These are phyloP conservation scores for Leptopilina drosophilae DNA, from an alignment of 2,888 invertebrate genomes.

Conservation along the genomic window DNA sequence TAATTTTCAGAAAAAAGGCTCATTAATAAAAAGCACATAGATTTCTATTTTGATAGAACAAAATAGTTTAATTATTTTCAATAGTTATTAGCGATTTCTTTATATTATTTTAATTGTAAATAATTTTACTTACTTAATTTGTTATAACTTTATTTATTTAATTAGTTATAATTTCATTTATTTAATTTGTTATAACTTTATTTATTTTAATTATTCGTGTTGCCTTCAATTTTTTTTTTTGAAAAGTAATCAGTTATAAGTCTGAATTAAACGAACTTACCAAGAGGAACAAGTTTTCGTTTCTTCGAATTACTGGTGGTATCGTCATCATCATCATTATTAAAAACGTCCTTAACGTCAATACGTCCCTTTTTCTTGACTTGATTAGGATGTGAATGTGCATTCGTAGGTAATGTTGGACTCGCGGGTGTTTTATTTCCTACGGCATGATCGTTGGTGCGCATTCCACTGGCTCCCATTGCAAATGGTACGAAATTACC, in stretches of 20 bases:
- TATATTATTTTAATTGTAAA: too few relatives aligned
- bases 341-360: conserved; percentile 90
- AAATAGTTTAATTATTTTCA: too few relatives aligned
- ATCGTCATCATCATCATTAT: conserved; percentile 88
- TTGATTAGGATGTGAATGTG: conserved; percentile 64
- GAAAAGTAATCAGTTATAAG: too few relatives aligned
- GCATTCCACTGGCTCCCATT: conserved; percentile 71
- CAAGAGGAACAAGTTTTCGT: conserved; percentile 88
- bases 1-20: conserved; percentile 59
- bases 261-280: conserved; percentile 72
- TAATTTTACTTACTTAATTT: too few relatives aligned
- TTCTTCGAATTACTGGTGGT: conserved; percentile 80
- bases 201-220: too few relatives aligned
- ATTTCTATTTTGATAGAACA: too few relatives aligned
- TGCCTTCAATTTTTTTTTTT: too few relatives aligned
- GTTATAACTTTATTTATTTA: too few relatives aligned
- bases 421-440: conserved; percentile 75
- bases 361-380: conserved; percentile 84
- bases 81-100: too few relatives aligned
- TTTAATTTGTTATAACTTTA: too few relatives aligned
- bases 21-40: too few relatives aligned
- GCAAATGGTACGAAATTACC: conserved; percentile 76
- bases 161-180: too few relatives aligned
- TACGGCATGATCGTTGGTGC: conserved; percentile 68
- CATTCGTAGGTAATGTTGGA: conserved; percentile 65